phyloP scores from a whole-genome alignment of 2,113 vertebrate genomes.

The Oxygymnocypris stewartii region DNA sequence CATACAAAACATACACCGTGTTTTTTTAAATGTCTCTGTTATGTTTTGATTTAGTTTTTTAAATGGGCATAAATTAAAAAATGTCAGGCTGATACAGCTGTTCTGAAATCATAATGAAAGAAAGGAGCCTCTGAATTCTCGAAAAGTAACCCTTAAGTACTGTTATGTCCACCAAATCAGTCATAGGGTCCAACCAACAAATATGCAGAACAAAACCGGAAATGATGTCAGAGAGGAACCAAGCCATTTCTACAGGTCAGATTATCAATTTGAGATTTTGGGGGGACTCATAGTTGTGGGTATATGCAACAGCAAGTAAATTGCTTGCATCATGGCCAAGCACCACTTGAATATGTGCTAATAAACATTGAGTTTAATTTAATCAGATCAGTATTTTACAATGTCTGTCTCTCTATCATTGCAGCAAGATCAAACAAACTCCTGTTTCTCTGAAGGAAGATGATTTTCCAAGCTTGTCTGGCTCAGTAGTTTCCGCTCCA shows the following conservation, averaged over 20 bases:
- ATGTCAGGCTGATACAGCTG: neutral
- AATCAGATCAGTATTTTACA: neutral
- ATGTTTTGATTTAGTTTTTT: neutral
- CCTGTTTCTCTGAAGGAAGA: slow-evolving; percentile 85
- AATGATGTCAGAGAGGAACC: neutral
- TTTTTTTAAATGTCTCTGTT: neutral
- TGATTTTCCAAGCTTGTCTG: slow-evolving; percentile 91
- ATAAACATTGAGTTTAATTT: neutral
- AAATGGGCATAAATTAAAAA: neutral
- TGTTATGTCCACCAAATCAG: neutral
- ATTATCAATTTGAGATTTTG: neutral
- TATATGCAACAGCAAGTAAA: neutral
- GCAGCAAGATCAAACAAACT: slow-evolving; percentile 64
- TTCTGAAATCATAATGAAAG: neutral
- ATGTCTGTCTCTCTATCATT: slow-evolving; percentile 1
- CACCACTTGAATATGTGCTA: neutral
- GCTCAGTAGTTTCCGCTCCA: slow-evolving; percentile 58
- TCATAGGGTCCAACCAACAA: neutral
- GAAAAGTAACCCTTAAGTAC: neutral
- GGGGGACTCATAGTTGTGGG: neutral
- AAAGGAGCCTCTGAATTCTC: neutral
- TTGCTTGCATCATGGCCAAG: neutral
- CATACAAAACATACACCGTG: neutral
- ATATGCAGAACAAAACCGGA: neutral
- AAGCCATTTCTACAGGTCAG: neutral